Base-by-base conservation (phyloP, 2,888 invertebrate species). In the Agrochola macilenta region DNA sequence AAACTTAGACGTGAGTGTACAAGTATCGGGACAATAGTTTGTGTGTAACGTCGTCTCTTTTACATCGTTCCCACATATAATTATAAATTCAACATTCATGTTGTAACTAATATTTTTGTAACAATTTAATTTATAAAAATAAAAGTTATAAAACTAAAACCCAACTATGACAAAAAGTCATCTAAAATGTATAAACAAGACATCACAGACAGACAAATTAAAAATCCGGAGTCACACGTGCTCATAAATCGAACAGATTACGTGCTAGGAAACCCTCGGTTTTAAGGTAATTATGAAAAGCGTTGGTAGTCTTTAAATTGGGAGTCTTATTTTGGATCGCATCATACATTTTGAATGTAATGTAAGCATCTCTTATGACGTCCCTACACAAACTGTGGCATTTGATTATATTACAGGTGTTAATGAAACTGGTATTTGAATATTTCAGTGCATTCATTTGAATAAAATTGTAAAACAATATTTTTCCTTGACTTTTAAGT, bases 351-450 rank as follows among this genome's bases (percentile, higher is more conserved):
- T 17, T 69, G 35, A 43, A 30, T 20, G 14, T 57, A 26, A 23
- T 52, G 17, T 52, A 30, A 49, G 9, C 30, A 39, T 14, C 46
- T 58, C 58, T 58, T 58, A 78, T 30, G 11, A 23, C 49, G 23
- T 49, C 26, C n/a, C 17, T 43, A 11, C 5, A 46, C 46, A 65
- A 58, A 70, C 64, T 46, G 79, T 46, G 46, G 20, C 35, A 52
- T 70, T 60, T 79, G 12, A 70, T 79, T 26, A 57, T 57, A 54
- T 66, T 70, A 17, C 12, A 20, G n/a, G 39, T 79, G 70, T 46
- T 78, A 70, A 78, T 64, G 0, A 60, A 69, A 43, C 0, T 11
- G 8, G 20, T 35, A 49, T 30, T 74, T 74, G 39, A 23, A 39
- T 2, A 64, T 64, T 57, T 57, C 12, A 3, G 63, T 69, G 61